phyloP scores from a whole-genome alignment of 2,113 vertebrate species.

The Perccottus glenii region DNA sequence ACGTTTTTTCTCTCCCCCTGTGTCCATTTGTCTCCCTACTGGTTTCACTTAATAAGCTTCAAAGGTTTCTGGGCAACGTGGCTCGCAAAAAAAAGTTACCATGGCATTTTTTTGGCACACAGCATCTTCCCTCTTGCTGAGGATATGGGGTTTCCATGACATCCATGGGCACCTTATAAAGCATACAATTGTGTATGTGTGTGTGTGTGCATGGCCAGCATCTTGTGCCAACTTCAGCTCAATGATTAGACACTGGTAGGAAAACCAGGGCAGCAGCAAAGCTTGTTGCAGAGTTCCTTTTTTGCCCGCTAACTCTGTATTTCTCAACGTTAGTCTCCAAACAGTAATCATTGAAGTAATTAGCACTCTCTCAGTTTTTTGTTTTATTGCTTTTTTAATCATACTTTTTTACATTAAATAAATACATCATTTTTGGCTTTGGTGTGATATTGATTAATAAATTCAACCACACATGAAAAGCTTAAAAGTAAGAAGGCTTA shows the following conservation, averaged over 20 bases:
- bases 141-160: constrained; percentile 84
- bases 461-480: constrained; percentile 54
- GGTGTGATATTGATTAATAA: constrained; percentile 53
- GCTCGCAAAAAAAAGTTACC: constrained; percentile 76
- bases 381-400: constrained; percentile 5
- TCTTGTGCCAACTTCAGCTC: constrained; percentile 66
- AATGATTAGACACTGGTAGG: constrained; percentile 63
- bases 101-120: constrained; percentile 84
- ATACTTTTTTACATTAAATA: constrained; percentile 17
- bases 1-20: constrained; percentile 34
- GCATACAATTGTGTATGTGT: constrained; percentile 70
- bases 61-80: constrained; percentile 82
- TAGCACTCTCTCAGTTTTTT: neutral
- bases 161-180: constrained; percentile 80
- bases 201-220: constrained; percentile 28
- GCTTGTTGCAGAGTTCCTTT: constrained; percentile 53
- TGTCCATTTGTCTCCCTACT: constrained; percentile 73
- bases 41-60: constrained; percentile 83
- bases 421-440: constrained; percentile 44
- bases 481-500: constrained; percentile 49
- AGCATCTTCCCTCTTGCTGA: constrained; percentile 73
- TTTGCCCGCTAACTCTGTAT: constrained; percentile 39
- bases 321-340: neutral
- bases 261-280: constrained; percentile 54
- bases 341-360: constrained; percentile 11